Percentiles rank a stretch among this genome's conserved stretches.
phyloP scores from a whole-genome alignment of 2,797 vertebrate species.

The Clamator glandarius region DNA sequence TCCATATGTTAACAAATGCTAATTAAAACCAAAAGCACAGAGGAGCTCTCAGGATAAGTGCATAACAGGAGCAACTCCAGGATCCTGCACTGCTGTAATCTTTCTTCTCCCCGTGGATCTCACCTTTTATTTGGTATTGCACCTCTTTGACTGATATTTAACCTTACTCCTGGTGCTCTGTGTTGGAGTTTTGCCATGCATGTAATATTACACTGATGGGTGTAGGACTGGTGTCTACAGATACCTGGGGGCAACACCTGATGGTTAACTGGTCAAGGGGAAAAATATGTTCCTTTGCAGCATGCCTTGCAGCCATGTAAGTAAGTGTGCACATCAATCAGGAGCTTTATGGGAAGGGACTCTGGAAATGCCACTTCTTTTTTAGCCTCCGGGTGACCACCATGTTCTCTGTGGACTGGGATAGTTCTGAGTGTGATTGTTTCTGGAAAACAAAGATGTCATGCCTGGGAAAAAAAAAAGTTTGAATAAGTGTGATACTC shows the following conservation, averaged over 20 bases:
- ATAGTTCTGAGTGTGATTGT: neutral
- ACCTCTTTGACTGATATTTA: constrained; percentile 19
- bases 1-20: constrained; percentile 69
- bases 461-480: neutral
- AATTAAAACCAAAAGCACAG: constrained; percentile 64
- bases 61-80: constrained; percentile 50
- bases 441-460: neutral
- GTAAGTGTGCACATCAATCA: neutral
- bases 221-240: neutral
- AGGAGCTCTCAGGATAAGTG: constrained; percentile 18
- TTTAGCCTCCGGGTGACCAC: neutral
- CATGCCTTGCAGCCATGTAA: neutral
- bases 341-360: neutral
- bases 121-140: constrained; percentile 51
- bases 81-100: constrained; percentile 25
- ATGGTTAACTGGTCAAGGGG: constrained; percentile 22
- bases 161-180: constrained; percentile 31
- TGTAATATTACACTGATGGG: neutral
- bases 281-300: neutral
- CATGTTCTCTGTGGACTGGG: neutral
- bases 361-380: neutral
- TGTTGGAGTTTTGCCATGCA: neutral
- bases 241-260: neutral
- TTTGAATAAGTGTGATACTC: neutral
- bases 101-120: constrained; percentile 38